Evolutionary conservation across 2,888 invertebrate species (phyloP), one percentile per base, ranked within the genome.

Genomic region (Schizotus pectinicornis): DNA sequence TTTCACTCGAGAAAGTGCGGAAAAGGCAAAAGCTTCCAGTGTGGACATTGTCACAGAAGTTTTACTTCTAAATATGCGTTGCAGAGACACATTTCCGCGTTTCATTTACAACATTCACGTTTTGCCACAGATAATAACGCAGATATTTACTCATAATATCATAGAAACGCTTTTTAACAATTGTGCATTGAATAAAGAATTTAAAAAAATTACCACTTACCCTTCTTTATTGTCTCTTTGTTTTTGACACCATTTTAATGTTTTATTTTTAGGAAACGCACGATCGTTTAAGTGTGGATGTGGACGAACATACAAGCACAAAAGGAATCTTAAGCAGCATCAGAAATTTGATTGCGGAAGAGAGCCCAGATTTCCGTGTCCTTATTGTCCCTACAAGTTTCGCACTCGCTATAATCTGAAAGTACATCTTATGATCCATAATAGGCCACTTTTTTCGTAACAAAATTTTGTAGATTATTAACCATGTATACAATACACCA

Each of bases 301-400:
- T 76, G 87, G 88, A 54, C 91, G 90, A 80, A 84, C 85, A 56
- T 92, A 92, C 82, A 86, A 86, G 76, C 84, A 85, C 77, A 87
- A 86, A 72, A 86, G 87, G 59, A 88, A 88, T 14, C 55, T 58
- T 12, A n/a, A 35, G 14, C 48, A 51, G 6, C 62, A 62, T 32
- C 48, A 56, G 37, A 48, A 56, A 7, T 56, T 62, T 34, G 58
- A 63, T 36, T 63, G 63, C 33, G 63, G 63, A 6, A 63, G 60
- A 31, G 60, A 60, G 49, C 63, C 63, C 5, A 50, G 56, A 11
- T 60, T 57, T 48, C 32, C 50, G 6, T 67, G 67, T 43, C 47
- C 47, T 9, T 31, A 46, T 12, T 67, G 67, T 46, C 11, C 48
- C 7, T 48, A 51, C 31, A 65, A 54, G 12, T 55, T 59, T 43